A percentile compares a stretch with the other conserved stretches of the same genome.
phyloP scores from a whole-genome alignment of 2,797 vertebrate species.

The Malurus leucopterus region DNA sequence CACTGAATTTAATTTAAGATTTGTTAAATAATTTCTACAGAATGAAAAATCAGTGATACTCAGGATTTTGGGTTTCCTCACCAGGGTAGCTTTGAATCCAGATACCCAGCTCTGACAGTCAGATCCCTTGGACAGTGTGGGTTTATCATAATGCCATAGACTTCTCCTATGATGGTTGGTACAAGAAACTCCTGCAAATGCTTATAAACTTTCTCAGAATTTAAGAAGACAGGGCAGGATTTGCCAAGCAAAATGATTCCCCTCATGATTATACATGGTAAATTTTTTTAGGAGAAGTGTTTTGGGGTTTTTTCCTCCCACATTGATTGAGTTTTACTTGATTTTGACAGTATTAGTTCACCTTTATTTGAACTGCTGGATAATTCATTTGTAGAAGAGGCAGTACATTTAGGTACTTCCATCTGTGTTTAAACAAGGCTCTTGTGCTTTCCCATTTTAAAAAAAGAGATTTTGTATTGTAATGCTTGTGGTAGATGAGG shows the following conservation, averaged over 20 bases:
- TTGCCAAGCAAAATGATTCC: background rate
- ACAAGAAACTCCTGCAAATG: background rate
- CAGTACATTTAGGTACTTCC: slow-evolving; percentile 63
- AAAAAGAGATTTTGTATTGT: slow-evolving; percentile 24
- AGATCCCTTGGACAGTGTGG: background rate
- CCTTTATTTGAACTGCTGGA: slow-evolving; percentile 50
- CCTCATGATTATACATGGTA: background rate
- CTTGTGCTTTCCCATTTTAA: slow-evolving; percentile 43
- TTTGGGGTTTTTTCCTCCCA: background rate
- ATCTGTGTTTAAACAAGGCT: slow-evolving; percentile 52
- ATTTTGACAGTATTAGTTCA: slow-evolving; percentile 48
- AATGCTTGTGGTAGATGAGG: slow-evolving; percentile 44
- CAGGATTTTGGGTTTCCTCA: background rate
- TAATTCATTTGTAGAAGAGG: slow-evolving; percentile 60
- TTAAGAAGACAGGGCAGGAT: background rate
- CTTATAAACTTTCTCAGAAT: background rate
- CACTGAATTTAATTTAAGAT: background rate
- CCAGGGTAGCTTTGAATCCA: background rate
- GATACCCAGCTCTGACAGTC: background rate
- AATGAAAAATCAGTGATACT: background rate
- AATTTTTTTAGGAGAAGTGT: background rate
- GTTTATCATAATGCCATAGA: background rate
- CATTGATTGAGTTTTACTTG: slow-evolving; percentile 27
- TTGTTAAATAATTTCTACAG: background rate
- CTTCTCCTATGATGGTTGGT: background rate